Evolutionary conservation across 2,797 vertebrate species (phyloP).

Genomic region (Acridotheres tristis): DNA sequence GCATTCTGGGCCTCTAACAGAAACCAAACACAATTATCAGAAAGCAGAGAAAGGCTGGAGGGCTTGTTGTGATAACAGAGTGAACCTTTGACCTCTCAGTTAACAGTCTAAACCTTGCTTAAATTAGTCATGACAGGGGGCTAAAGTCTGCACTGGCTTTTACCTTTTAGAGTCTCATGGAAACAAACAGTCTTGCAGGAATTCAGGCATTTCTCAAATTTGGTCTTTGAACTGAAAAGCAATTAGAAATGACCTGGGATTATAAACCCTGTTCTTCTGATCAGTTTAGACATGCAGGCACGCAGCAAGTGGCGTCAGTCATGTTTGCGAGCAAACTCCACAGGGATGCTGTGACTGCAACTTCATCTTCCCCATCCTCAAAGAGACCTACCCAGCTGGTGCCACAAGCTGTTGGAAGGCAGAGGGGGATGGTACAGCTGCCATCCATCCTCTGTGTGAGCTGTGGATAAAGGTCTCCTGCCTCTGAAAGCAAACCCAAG

Average conservation of each 20-base stretch:
- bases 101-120: constrained; percentile 32
- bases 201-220: background rate
- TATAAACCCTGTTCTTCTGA: background rate
- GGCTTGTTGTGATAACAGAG: constrained; percentile 2
- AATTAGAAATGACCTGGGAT: background rate
- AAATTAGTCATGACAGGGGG: constrained; percentile 25
- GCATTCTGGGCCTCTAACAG: constrained; percentile 29
- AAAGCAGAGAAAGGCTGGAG: background rate
- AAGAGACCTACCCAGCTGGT: background rate
- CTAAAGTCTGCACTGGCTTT: background rate
- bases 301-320: background rate
- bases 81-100: background rate
- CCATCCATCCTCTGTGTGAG: background rate
- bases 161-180: background rate
- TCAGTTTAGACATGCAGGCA: background rate
- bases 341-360: fast-evolving
- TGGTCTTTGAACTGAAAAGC: background rate
- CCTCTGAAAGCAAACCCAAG: background rate
- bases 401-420: background rate
- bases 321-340: background rate
- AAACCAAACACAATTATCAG: constrained; percentile 58
- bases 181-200: background rate
- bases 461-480: background rate
- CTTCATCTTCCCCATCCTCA: background rate
- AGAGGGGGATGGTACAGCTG: background rate